Base-by-base conservation (phyloP, 2,888 invertebrate species). In the Ophion slaviceki region DNA sequence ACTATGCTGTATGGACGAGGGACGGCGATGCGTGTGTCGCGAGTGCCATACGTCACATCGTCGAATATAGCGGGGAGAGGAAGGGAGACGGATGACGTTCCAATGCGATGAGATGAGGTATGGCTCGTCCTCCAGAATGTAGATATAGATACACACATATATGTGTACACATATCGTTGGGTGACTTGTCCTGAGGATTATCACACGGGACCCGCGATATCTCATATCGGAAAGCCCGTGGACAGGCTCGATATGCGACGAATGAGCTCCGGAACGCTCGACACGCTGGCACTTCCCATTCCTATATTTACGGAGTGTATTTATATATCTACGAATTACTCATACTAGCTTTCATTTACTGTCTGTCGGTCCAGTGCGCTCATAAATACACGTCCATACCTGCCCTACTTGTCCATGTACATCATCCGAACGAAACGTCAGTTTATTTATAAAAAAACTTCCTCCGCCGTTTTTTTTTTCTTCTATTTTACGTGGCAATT, bases 231-330 rank as follows among this genome's bases (percentile, higher is more conserved):
- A 86, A 87, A 59, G 62, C 61, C 45, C 71, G 62, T 28, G 57
- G 92, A 92, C 92, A 91, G 90, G 90, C 91, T 92, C 92, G 93
- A 94, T 93, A 93, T 93, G 92, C 93, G 92, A 93, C 91, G 93
- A 92, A 93, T 93, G 93, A 93, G 90, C 90, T 87, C 88, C 88
- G 91, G 91, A 90, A 93, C 90, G 91, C 91, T 89, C 89, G 91
- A 91, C 92, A 89, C 90, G 91, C 90, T 87, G 88, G 11, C 80
- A 85, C 83, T 77, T 78, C 71, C 80, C 81, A 77, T 85, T 82
- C 86, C 82, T 62, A 40, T 64, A 20, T 28, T 2, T 61, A 36
- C 40, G 5, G 28, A 17, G 24, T 45, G 20, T 40, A 36, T 61
- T 59, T 24, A 68, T 11, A 45, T 14, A 40, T n/a, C 10, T 0